phyloP scores from a whole-genome alignment of 2,113 vertebrate species.

The Amphilophus citrinellus region DNA sequence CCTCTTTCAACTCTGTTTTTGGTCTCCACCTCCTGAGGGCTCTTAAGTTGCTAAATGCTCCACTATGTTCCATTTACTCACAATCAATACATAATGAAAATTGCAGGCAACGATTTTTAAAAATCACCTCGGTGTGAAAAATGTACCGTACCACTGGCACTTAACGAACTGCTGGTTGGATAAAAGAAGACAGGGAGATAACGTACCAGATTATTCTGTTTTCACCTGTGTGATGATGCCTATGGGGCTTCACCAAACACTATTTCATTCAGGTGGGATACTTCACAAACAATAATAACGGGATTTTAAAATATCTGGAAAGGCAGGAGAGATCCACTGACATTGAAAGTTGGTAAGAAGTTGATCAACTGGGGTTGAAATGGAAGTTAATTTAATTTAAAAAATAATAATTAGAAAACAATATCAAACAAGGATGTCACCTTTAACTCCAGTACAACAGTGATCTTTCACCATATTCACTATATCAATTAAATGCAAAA shows the following conservation, averaged over 20 bases:
- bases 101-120: neutral
- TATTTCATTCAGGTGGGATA: too few species aligned
- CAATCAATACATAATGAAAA: neutral
- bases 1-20: neutral
- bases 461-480: neutral
- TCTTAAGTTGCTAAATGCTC: neutral
- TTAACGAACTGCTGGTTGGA: neutral
- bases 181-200: neutral
- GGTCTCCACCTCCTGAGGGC: accelerated
- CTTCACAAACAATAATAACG: accelerated
- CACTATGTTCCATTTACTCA: neutral
- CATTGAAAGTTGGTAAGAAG: too few species aligned
- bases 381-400: too few species aligned
- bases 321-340: too few species aligned
- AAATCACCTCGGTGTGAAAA: neutral
- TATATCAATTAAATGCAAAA: neutral
- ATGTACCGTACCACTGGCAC: too few species aligned
- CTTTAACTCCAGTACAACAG: neutral
- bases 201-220: neutral
- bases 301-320: too few species aligned
- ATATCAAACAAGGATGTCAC: neutral
- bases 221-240: neutral
- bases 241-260: too few species aligned
- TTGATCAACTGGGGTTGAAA: too few species aligned
- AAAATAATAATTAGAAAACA: neutral